Conservation (phyloP, 30 jellyfish, hydroid and myxozoan genomes). For the Cassiopea xamachana region DNA sequence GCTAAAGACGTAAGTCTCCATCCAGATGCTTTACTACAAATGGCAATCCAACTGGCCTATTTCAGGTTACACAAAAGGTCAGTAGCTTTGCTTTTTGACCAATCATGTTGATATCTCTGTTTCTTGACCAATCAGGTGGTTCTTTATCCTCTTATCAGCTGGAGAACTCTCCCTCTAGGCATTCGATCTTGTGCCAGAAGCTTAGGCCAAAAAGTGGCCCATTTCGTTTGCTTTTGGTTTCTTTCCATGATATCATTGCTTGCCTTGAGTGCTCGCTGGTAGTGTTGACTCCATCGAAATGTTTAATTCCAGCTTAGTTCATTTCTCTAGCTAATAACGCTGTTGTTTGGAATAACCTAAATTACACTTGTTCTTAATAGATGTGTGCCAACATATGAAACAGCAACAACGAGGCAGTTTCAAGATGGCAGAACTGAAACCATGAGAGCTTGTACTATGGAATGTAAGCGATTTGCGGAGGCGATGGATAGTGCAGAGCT, state of each 20-base stretch:
- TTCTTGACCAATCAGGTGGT: too few relatives aligned
- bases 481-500: conserved; percentile 69
- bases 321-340: not conserved
- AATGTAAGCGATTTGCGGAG: conserved; percentile 55
- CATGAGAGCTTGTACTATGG: conserved; percentile 78
- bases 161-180: too few relatives aligned
- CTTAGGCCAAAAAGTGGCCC: too few relatives aligned
- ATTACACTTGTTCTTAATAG: not conserved
- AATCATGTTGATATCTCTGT: too few relatives aligned
- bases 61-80: conserved; percentile 79
- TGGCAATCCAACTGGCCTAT: conserved; percentile 91
- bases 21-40: conserved; percentile 86
- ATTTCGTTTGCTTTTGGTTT: too few relatives aligned
- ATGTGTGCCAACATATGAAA: conserved; percentile 74
- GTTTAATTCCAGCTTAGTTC: too few relatives aligned
- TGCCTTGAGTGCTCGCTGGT: too few relatives aligned
- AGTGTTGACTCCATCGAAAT: too few relatives aligned
- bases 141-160: too few relatives aligned
- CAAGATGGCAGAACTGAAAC: conserved; percentile 89
- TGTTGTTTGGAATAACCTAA: not conserved
- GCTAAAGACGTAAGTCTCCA: conserved; percentile 66
- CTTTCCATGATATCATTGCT: too few relatives aligned
- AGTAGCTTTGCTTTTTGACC: too few relatives aligned
- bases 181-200: too few relatives aligned
- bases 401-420: conserved; percentile 90